Conservation (phyloP, 2,113 vertebrate species). For the Alouatta palliata region DNA sequence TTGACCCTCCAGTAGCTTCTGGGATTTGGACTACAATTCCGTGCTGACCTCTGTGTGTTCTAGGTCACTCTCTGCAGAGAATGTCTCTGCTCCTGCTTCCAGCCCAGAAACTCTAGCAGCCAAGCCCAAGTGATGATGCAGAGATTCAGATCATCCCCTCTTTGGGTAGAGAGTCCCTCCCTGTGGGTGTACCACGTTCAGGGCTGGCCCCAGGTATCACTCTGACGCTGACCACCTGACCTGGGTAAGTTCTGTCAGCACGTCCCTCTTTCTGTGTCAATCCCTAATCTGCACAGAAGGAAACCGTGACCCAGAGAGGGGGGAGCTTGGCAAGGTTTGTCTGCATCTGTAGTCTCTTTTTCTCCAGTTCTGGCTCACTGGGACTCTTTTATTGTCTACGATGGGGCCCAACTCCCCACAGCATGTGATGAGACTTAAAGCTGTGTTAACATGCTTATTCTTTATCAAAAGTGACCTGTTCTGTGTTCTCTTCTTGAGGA, state of each 20-base stretch:
- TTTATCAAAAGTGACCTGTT: neutral
- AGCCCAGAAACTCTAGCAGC: neutral
- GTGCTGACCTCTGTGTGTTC: neutral
- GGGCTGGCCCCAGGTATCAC: neutral
- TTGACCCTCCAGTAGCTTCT: neutral
- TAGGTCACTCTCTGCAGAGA: neutral
- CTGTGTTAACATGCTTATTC: neutral
- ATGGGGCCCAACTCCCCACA: neutral
- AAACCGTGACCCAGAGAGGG: neutral
- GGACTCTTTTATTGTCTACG: neutral
- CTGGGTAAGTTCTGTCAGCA: neutral
- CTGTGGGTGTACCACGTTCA: neutral
- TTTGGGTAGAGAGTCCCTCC: rapidly evolving
- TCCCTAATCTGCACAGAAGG: neutral
- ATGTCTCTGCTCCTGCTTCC: neutral
- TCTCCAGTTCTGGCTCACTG: neutral
- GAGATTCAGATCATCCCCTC: neutral
- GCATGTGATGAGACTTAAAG: neutral
- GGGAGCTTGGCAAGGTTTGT: neutral
- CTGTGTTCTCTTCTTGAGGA: neutral
- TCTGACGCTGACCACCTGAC: neutral
- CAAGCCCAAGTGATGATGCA: neutral
- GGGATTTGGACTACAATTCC: neutral
- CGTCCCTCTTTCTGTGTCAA: rapidly evolving
- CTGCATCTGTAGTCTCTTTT: neutral